Percentiles rank a stretch among this genome's conserved stretches.
Evolutionary conservation across 2,797 vertebrate genomes (phyloP).

Genomic region (Ptychobarbus kaznakovi): DNA sequence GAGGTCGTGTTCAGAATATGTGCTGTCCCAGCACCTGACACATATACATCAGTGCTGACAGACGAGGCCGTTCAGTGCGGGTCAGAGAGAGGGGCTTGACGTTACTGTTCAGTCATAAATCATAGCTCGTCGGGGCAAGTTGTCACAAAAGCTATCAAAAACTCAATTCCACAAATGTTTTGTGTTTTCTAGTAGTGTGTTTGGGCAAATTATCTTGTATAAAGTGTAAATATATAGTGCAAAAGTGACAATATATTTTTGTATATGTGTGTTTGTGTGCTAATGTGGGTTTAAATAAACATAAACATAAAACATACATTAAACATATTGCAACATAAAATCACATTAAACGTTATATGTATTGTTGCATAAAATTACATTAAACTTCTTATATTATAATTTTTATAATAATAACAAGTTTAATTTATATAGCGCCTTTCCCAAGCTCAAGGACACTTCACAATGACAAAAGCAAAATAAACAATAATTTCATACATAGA

Average conservation of each 20-base stretch:
- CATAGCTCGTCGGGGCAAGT: not conserved
- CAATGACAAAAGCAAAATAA: not conserved
- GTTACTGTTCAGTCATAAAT: constrained; percentile 7
- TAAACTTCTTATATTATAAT: not conserved
- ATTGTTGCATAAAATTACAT: not conserved
- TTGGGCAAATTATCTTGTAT: not conserved
- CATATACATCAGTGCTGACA: constrained; percentile 51
- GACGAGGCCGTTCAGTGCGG: constrained; percentile 14
- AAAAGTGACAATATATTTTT: not conserved
- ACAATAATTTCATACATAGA: not conserved
- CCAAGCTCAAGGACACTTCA: not conserved
- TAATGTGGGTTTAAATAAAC: too few relatives aligned
- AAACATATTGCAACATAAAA: not conserved
- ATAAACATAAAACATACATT: too few relatives aligned
- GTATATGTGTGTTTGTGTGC: not conserved
- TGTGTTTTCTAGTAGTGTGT: not conserved
- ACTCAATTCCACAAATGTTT: not conserved
- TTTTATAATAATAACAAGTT: not conserved
- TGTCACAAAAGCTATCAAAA: not conserved
- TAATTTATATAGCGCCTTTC: not conserved
- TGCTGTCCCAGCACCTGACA: constrained; percentile 49
- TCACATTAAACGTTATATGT: not conserved
- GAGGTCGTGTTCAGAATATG: constrained; percentile 19
- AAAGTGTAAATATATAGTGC: not conserved
- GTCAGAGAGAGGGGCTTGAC: constrained; percentile 17